Evolutionary conservation across 2,888 invertebrate species (phyloP).

Genomic region (Oscheius sp.): DNA sequence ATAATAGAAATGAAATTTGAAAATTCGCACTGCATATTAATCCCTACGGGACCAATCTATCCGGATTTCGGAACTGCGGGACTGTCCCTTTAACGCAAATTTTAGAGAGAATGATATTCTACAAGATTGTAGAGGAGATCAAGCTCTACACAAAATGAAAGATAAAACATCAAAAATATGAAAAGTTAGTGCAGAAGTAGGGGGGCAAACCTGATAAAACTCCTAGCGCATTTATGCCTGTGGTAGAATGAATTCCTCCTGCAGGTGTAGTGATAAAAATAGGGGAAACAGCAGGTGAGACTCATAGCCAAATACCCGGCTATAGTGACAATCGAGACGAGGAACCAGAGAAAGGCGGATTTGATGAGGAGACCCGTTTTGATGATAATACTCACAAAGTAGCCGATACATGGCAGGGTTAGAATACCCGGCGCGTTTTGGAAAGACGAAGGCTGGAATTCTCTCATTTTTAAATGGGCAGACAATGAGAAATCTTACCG

Average conservation of each 20-base stretch:
- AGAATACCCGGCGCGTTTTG: constrained; percentile 15
- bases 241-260: constrained; percentile 62
- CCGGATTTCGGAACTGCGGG: too few relatives aligned
- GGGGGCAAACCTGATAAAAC: constrained; percentile 60
- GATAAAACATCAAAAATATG: too few relatives aligned
- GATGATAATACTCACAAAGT: constrained; percentile 9
- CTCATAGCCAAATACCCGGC: constrained; percentile 47
- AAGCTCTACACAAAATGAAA: too few relatives aligned
- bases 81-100: too few relatives aligned
- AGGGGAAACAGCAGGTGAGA: constrained; percentile 58
- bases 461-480: too few relatives aligned
- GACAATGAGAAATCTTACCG: neutral
- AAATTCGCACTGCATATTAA: too few relatives aligned
- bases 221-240: constrained; percentile 64
- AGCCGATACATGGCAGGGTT: constrained; percentile 12
- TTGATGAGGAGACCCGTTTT: constrained; percentile 2
- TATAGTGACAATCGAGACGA: constrained; percentile 46
- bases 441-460: constrained; percentile 10
- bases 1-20: too few relatives aligned
- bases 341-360: constrained; percentile 10
- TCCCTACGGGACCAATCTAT: too few relatives aligned
- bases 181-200: too few relatives aligned
- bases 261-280: constrained; percentile 58
- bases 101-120: too few relatives aligned
- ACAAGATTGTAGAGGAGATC: too few relatives aligned